Conservation (phyloP, 2,113 vertebrate species). For the Alethe diademata region DNA sequence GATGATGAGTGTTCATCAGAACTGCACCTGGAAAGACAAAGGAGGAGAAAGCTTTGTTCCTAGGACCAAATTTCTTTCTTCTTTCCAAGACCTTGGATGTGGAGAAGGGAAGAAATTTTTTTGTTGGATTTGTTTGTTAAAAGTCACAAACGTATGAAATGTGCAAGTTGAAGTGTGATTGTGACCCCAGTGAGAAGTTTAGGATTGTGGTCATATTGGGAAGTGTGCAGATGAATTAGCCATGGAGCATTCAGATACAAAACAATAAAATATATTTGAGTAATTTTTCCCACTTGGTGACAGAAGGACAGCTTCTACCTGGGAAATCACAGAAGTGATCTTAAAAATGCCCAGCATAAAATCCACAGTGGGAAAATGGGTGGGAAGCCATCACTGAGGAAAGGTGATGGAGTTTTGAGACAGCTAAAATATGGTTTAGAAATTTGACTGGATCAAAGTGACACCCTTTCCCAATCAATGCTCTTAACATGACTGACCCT, state of each 20-base stretch:
- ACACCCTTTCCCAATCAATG: background rate
- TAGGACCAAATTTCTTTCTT: background rate
- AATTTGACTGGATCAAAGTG: background rate
- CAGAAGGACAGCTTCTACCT: accelerated
- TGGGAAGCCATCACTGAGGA: background rate
- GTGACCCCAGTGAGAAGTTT: background rate
- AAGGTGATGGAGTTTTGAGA: background rate
- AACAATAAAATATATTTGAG: background rate
- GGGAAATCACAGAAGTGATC: background rate
- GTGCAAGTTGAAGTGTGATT: background rate
- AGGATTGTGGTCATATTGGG: background rate
- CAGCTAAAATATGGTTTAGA: background rate
- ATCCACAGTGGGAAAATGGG: background rate
- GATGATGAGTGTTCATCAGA: background rate
- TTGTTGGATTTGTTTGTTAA: background rate
- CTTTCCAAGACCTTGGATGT: background rate
- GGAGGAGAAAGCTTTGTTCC: background rate
- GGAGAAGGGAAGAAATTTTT: background rate
- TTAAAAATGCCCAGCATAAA: background rate
- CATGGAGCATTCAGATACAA: background rate
- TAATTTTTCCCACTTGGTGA: background rate
- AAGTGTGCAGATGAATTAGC: background rate
- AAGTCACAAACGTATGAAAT: background rate
- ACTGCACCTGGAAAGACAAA: background rate
- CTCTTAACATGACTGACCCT: background rate